Evolutionary conservation across 2,113 vertebrate species (phyloP).

Genomic region (Pseudorectes ferrugineus): DNA sequence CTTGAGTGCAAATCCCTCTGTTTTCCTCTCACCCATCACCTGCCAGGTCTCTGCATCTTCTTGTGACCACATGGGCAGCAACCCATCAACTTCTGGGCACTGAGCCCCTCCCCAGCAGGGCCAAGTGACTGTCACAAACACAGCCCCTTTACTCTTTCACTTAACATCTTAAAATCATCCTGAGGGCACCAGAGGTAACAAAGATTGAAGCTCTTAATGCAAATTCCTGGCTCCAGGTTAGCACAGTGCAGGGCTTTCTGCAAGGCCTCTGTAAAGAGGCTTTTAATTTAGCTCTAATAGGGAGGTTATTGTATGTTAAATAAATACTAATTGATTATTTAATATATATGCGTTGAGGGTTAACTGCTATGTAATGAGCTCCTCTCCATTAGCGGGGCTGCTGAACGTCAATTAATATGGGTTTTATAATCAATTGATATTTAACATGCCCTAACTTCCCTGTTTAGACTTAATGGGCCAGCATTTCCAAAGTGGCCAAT

Average conservation of each 20-base stretch:
- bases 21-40: background rate
- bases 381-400: conserved; percentile 43
- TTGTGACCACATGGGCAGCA: background rate
- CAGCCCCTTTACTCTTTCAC: background rate
- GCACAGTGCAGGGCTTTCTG: background rate
- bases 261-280: background rate
- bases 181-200: background rate
- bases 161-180: background rate
- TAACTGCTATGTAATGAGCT: conserved; percentile 67
- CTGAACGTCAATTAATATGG: conserved; percentile 61
- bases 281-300: conserved; percentile 55
- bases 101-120: background rate
- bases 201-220: background rate
- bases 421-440: conserved; percentile 65
- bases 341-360: conserved; percentile 57
- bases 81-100: background rate
- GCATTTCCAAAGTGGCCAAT: background rate
- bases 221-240: background rate
- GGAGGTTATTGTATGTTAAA: conserved; percentile 67
- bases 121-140: background rate
- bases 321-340: conserved; percentile 74
- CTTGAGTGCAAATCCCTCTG: background rate
- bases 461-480: conserved; percentile 25
- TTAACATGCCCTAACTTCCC: conserved; percentile 21
- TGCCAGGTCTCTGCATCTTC: background rate